Evolutionary conservation across 1,140 invertebrate genomes (phyloP).

Genomic region (Hirudo medicinalis): DNA sequence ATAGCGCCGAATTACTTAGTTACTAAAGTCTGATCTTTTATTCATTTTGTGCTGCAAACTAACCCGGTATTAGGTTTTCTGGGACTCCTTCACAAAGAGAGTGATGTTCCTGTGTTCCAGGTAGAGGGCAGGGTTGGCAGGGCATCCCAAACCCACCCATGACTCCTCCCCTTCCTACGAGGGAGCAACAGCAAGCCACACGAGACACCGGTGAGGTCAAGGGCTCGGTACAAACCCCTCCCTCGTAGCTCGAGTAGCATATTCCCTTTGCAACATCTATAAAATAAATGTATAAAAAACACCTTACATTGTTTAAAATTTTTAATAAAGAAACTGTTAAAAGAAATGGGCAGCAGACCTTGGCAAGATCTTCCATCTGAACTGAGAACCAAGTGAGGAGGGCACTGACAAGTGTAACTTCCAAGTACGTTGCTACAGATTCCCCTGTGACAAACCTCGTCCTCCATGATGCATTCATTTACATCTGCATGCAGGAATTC

Average conservation of each 20-base stretch:
- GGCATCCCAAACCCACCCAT: conserved; percentile 60
- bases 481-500: conserved; percentile 7
- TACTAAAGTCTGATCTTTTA: no score
- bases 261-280: conserved; percentile 64
- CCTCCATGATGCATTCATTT: conserved; percentile 41
- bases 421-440: conserved; percentile 64
- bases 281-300: conserved; percentile 23
- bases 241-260: conserved; percentile 65
- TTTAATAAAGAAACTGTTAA: no score
- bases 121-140: conserved; percentile 62
- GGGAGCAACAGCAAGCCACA: conserved; percentile 68
- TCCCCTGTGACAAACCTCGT: conserved; percentile 70
- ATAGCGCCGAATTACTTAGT: no score
- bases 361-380: conserved; percentile 35
- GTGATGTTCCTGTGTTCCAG: conserved; percentile 56
- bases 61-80: no score
- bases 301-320: conserved; percentile 3
- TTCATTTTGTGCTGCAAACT: no score
- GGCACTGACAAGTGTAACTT: conserved; percentile 47
- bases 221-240: conserved; percentile 64
- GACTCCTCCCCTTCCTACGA: conserved; percentile 31
- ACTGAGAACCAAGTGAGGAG: conserved; percentile 32
- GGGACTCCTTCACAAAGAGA: conserved; percentile 47
- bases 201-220: conserved; percentile 61
- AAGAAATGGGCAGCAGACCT: conserved; percentile 27